These are phyloP conservation scores for Neolamprologus falcicula DNA, from an alignment of 2,113 vertebrate genomes.

Conservation along the genomic window DNA sequence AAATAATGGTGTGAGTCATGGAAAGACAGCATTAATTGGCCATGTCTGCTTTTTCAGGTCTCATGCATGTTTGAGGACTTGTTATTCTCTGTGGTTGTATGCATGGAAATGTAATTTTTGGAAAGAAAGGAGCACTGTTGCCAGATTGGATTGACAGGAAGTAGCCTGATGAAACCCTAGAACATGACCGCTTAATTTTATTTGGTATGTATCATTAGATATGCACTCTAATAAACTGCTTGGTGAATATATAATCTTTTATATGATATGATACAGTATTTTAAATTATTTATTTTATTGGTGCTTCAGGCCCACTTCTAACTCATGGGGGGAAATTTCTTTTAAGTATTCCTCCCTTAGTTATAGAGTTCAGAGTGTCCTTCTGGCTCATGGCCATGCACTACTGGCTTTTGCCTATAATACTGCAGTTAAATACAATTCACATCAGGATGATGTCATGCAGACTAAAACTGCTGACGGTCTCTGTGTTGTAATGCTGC, in stretches of 20 bases:
- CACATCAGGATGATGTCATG: neutral
- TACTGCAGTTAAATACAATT: neutral
- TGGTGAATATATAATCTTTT: neutral
- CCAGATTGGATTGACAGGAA: neutral
- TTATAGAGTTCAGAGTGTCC: neutral
- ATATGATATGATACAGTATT: neutral
- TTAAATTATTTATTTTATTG: neutral
- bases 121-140: neutral
- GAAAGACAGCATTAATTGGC: conserved; percentile 21
- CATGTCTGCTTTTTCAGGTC: neutral
- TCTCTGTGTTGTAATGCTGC: neutral
- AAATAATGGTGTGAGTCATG: conserved; percentile 12
- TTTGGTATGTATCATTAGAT: neutral
- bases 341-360: neutral
- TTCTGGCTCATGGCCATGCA: neutral
- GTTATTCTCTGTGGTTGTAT: neutral
- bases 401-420: neutral
- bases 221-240: neutral
- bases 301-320: neutral
- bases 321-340: neutral
- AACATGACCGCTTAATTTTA: neutral
- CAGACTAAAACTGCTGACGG: neutral
- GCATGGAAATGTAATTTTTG: neutral
- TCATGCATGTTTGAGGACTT: neutral
- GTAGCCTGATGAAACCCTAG: neutral